Evolutionary conservation across 2,113 vertebrate genomes (phyloP).

Genomic region (Tympanuchus pallidicinctus): DNA sequence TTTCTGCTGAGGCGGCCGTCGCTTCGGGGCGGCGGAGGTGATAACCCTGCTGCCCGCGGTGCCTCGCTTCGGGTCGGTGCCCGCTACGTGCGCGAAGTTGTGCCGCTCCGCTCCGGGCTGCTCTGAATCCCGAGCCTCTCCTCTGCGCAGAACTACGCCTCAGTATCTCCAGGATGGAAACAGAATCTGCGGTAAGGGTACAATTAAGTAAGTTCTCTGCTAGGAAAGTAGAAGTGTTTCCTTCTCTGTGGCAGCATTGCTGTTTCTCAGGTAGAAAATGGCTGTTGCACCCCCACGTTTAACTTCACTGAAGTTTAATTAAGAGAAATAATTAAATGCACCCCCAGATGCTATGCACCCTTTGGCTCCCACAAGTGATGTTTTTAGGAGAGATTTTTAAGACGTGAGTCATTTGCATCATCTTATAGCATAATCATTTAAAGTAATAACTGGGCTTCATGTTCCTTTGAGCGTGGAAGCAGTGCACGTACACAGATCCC

Average conservation of each 20-base stretch:
- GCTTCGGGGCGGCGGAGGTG: no score
- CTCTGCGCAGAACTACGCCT: neutral
- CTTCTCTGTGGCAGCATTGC: neutral
- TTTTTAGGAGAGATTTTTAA: neutral
- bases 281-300: neutral
- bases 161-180: neutral
- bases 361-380: neutral
- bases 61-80: no score
- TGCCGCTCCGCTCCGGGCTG: no score
- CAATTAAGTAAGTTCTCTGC: conserved; percentile 8
- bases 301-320: conserved; percentile 32
- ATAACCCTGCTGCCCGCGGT: no score
- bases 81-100: no score
- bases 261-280: conserved; percentile 11
- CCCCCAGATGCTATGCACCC: neutral
- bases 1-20: conserved; percentile 59
- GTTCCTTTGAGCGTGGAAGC: neutral
- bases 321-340: neutral
- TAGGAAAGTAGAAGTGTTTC: conserved; percentile 16
- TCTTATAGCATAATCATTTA: neutral
- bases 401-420: neutral
- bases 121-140: neutral
- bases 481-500: no score
- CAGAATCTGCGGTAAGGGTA: neutral
- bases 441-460: neutral